These are phyloP conservation scores for Pristionchus exspectatus DNA, from an alignment of 2,888 invertebrate species.

Conservation along the genomic window DNA sequence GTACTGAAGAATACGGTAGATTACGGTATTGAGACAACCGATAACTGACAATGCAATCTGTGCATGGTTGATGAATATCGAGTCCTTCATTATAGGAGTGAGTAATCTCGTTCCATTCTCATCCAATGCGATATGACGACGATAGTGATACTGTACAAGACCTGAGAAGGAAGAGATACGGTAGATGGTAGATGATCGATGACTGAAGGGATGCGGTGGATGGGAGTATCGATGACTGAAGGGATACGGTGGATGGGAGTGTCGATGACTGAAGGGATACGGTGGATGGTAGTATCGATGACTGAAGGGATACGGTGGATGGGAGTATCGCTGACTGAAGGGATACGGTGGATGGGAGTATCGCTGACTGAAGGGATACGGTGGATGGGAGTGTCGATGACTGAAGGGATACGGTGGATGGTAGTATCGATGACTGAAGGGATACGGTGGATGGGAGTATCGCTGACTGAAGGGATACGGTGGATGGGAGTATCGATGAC, in stretches of 20 bases:
- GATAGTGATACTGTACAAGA: slow-evolving; percentile 46
- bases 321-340: background rate
- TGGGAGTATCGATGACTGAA: background rate
- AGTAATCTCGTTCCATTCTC: slow-evolving; percentile 28
- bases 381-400: too few relatives aligned
- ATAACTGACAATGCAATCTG: slow-evolving; percentile 48
- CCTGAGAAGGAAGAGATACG: slow-evolving; percentile 7
- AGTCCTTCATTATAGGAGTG: slow-evolving; percentile 15
- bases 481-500: slow-evolving; percentile 32
- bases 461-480: background rate
- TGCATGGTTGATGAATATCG: slow-evolving; percentile 53
- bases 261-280: too few relatives aligned
- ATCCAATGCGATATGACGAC: slow-evolving; percentile 37
- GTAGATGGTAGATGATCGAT: background rate
- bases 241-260: too few relatives aligned
- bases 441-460: background rate
- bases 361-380: background rate
- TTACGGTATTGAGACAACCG: background rate
- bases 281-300: too few relatives aligned
- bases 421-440: too few relatives aligned
- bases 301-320: background rate
- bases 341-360: slow-evolving; percentile 12
- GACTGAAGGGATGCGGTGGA: background rate
- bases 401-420: too few relatives aligned
- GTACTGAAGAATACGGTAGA: slow-evolving; percentile 34